These are phyloP conservation scores for Ridgeia piscesae DNA, from an alignment of 1,140 invertebrate genomes.

Conservation along the genomic window DNA sequence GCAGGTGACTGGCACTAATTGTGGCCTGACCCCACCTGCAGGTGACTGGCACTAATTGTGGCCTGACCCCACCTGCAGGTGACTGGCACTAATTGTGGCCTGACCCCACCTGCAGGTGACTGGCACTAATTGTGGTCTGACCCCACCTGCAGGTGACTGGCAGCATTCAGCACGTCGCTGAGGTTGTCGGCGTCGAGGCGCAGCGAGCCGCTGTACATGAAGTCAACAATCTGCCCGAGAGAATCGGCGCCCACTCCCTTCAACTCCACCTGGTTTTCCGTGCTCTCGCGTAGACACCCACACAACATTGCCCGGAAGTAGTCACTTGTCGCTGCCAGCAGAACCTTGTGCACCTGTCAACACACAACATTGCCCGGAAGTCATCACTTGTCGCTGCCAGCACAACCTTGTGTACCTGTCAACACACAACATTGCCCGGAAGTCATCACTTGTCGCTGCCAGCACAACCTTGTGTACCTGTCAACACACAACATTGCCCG, in stretches of 20 bases:
- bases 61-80: no score
- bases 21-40: no score
- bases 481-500: neutral
- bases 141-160: slow-evolving; percentile 48
- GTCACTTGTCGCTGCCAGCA: slow-evolving; percentile 52
- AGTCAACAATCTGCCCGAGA: slow-evolving; percentile 78
- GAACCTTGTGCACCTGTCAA: slow-evolving; percentile 50
- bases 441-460: no score
- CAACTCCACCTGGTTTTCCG: slow-evolving; percentile 73
- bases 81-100: no score
- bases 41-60: no score
- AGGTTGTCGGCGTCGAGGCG: slow-evolving; percentile 49
- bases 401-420: neutral
- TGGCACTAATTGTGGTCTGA: no score
- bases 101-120: no score
- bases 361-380: neutral
- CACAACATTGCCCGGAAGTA: slow-evolving; percentile 56
- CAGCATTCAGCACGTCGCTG: slow-evolving; percentile 54
- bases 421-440: neutral
- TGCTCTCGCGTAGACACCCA: slow-evolving; percentile 56
- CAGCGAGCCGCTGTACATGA: slow-evolving; percentile 81
- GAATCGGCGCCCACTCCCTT: slow-evolving; percentile 78
- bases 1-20: no score
- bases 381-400: neutral
- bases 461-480: neutral